Percentiles rank a stretch among this genome's conserved stretches.
These are phyloP conservation scores for Cichlasoma orientale DNA, from an alignment of 2,797 vertebrate species.

Conservation along the genomic window DNA sequence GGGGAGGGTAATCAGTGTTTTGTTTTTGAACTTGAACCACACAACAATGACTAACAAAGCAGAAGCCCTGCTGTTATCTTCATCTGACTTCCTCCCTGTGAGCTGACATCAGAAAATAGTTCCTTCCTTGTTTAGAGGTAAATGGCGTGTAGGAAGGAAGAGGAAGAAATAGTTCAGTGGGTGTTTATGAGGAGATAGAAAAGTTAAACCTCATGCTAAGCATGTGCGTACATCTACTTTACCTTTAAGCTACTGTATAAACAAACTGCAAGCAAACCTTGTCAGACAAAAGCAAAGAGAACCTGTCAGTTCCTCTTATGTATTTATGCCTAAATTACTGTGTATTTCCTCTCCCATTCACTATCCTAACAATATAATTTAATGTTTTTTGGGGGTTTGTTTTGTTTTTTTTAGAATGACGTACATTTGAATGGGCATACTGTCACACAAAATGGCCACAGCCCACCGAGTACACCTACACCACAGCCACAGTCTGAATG, in stretches of 20 bases:
- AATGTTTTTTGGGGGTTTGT: background rate
- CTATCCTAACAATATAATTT: background rate
- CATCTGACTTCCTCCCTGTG: conserved; percentile 49
- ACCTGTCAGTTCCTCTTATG: background rate
- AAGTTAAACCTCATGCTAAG: background rate
- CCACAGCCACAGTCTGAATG: conserved; percentile 46
- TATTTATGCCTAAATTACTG: background rate
- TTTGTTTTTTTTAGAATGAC: conserved; percentile 52
- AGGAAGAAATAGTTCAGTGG: conserved; percentile 2
- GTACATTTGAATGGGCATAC: conserved; percentile 56
- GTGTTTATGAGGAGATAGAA: background rate
- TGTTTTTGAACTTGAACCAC: background rate
- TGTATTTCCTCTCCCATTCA: background rate
- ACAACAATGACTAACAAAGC: conserved; percentile 31
- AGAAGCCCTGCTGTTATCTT: conserved; percentile 34
- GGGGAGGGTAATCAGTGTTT: background rate
- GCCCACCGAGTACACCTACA: background rate
- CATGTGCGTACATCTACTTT: background rate
- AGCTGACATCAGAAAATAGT: conserved; percentile 27
- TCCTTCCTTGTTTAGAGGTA: conserved; percentile 27
- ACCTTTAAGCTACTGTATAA: background rate
- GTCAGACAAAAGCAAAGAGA: background rate
- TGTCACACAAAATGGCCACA: conserved; percentile 56
- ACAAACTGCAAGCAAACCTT: background rate
- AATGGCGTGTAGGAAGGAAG: background rate